Conservation (phyloP, 2,888 invertebrate genomes). For the Drosophila koepferae region DNA sequence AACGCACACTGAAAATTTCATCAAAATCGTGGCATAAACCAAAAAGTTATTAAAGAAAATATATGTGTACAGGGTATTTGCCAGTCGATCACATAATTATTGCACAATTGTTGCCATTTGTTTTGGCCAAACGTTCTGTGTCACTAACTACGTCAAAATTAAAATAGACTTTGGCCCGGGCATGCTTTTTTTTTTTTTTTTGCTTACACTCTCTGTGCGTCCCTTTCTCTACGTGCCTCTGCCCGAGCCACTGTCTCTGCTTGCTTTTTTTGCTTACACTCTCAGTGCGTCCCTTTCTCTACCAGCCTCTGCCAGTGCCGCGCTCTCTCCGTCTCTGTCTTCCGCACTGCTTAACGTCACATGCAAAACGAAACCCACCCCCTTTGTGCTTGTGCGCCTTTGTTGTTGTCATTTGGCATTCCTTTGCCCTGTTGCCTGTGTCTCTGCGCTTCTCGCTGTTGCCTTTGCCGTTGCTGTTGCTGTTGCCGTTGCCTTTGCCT, state of each 20-base stretch:
- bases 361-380: conserved; percentile 2
- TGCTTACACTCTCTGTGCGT: conserved; percentile 1
- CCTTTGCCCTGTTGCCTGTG: conserved; percentile 19
- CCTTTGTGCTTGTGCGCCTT: not conserved
- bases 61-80: not conserved
- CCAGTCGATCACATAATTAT: not conserved
- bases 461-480: not conserved
- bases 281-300: not conserved
- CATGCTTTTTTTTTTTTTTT: conserved; percentile 23
- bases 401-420: conserved; percentile 46
- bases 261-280: conserved; percentile 7
- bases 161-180: conserved; percentile 69
- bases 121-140: conserved; percentile 64
- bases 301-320: not conserved
- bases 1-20: not conserved
- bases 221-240: not conserved
- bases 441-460: conserved; percentile 1
- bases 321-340: not conserved
- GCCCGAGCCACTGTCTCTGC: no score
- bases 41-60: not conserved
- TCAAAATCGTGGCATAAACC: not conserved
- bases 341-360: conserved; percentile 1
- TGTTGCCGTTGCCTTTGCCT: conserved; percentile 40
- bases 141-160: conserved; percentile 73
- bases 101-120: conserved; percentile 22